Percentiles rank a stretch among this genome's conserved stretches.
phyloP scores from a whole-genome alignment of 2,888 invertebrate genomes.

The Gortyna flavago region DNA sequence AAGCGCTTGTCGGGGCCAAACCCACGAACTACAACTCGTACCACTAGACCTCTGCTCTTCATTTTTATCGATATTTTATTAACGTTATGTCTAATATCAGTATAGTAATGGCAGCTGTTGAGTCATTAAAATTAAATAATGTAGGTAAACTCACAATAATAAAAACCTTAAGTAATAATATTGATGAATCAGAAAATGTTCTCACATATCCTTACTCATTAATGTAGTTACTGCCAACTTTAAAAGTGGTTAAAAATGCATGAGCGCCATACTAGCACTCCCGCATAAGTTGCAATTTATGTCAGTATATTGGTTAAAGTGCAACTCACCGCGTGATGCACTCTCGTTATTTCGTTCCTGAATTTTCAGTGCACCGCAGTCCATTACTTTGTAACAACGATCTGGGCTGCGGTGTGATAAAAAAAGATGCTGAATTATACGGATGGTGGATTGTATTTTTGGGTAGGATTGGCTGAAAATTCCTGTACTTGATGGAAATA shows the following conservation, averaged over 20 bases:
- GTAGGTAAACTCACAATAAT: not conserved
- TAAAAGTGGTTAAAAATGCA: slow-evolving; percentile 46
- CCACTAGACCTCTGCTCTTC: too few species aligned
- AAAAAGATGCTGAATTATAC: slow-evolving; percentile 24
- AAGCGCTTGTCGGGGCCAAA: too few species aligned
- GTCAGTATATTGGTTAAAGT: slow-evolving; percentile 55
- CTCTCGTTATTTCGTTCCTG: slow-evolving; percentile 54
- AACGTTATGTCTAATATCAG: not conserved
- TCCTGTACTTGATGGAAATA: not conserved
- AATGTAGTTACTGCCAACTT: slow-evolving; percentile 39
- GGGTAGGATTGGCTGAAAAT: not conserved
- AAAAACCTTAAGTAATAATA: not conserved
- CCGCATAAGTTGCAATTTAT: slow-evolving; percentile 47
- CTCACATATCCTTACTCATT: slow-evolving; percentile 26
- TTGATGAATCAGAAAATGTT: slow-evolving; percentile 30
- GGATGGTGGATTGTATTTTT: not conserved
- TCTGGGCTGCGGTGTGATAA: slow-evolving; percentile 24
- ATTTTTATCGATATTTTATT: not conserved
- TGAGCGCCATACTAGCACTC: slow-evolving; percentile 20
- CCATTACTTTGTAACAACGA: slow-evolving; percentile 58
- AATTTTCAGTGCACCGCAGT: slow-evolving; percentile 53
- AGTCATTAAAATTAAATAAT: not conserved
- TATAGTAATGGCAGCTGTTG: not conserved
- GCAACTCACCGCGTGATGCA: slow-evolving; percentile 48
- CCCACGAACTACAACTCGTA: too few species aligned